These are phyloP conservation scores for Ditylenchus dipsaci DNA, from an alignment of 1,140 invertebrate species.

Conservation along the genomic window DNA sequence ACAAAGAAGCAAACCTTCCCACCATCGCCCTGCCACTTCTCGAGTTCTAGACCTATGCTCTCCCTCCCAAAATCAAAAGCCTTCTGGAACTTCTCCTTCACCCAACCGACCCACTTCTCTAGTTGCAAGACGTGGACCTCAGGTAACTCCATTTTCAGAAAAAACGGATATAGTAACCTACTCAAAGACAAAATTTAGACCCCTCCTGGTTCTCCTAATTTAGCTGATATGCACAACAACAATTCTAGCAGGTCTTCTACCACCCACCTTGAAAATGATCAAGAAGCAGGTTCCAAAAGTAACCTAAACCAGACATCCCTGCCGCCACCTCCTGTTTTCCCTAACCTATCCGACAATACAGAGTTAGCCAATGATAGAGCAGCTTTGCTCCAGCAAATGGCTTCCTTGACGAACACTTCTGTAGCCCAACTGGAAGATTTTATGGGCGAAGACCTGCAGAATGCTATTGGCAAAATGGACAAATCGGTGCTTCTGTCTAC, in stretches of 20 bases:
- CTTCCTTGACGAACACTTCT: conserved; percentile 13
- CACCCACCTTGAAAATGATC: not conserved
- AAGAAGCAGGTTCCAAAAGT: not conserved
- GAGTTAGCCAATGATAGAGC: not conserved
- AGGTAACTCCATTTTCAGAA: too few species aligned
- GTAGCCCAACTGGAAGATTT: conserved; percentile 13
- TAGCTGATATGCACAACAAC: not conserved
- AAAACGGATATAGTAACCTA: too few species aligned
- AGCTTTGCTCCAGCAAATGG: conserved; percentile 14
- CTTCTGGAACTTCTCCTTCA: not conserved
- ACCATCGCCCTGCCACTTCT: too few species aligned
- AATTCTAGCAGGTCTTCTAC: not conserved
- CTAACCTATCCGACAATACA: not conserved
- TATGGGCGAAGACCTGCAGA: conserved; percentile 34
- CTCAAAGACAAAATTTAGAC: not conserved
- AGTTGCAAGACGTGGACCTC: too few species aligned
- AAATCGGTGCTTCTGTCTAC: conserved; percentile 8
- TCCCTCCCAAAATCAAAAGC: too few species aligned
- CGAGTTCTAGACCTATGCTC: too few species aligned
- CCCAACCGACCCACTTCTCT: not conserved
- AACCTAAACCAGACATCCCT: not conserved
- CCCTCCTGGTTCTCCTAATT: conserved; percentile 19
- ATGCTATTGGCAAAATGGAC: conserved; percentile 19
- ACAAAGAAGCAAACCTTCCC: too few species aligned
- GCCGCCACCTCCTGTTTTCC: not conserved